These are phyloP conservation scores for Lutra lutra DNA, from an alignment of 2,797 vertebrate species.

Conservation along the genomic window DNA sequence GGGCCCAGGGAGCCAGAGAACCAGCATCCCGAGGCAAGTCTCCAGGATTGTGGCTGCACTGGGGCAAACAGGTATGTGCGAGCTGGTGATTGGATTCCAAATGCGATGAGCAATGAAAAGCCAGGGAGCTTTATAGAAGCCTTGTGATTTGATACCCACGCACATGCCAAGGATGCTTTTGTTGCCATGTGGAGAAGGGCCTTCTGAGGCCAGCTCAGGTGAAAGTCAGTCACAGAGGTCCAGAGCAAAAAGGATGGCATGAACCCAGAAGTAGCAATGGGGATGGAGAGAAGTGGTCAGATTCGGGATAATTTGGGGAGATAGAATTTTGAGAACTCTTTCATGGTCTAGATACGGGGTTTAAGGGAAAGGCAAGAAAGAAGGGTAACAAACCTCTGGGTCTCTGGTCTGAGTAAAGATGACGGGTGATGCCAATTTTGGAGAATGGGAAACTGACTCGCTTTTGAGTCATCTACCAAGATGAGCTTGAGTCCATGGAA, in stretches of 20 bases:
- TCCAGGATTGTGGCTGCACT: background rate
- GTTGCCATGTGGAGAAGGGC: rapidly evolving
- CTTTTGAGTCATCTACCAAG: background rate
- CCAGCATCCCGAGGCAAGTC: rapidly evolving
- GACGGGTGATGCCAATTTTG: background rate
- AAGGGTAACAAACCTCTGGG: background rate
- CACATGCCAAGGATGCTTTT: background rate
- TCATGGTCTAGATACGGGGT: background rate
- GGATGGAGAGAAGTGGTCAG: background rate
- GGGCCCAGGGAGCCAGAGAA: background rate
- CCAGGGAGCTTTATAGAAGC: background rate
- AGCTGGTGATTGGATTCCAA: background rate
- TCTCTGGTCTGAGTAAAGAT: background rate
- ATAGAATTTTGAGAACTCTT: background rate
- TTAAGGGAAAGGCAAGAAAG: background rate
- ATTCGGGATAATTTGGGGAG: background rate
- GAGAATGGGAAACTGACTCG: background rate
- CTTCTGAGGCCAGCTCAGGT: background rate
- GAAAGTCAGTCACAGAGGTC: background rate
- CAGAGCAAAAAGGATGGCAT: background rate
- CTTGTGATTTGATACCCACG: background rate
- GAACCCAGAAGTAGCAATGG: rapidly evolving
- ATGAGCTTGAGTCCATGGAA: background rate
- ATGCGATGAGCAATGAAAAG: background rate
- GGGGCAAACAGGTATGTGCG: background rate